Conservation (phyloP, 2,113 vertebrate species). For the Columba livia region DNA sequence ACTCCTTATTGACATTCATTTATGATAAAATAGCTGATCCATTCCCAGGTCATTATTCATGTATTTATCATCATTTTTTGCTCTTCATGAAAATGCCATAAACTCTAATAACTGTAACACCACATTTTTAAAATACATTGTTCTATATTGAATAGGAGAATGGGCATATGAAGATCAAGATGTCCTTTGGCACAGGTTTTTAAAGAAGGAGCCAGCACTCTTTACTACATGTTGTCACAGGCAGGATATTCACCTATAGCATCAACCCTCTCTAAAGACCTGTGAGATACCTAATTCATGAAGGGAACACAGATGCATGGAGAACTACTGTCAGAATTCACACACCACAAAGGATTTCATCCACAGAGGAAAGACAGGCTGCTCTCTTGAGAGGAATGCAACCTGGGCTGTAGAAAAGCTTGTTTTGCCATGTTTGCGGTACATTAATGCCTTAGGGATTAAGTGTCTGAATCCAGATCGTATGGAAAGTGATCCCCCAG, state of each 20-base stretch:
- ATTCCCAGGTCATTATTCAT: constrained; percentile 63
- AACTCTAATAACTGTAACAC: constrained; percentile 13
- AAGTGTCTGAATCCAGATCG: not conserved
- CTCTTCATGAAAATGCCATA: constrained; percentile 1
- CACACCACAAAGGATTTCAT: not conserved
- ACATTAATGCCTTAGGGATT: not conserved
- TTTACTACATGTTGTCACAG: not conserved
- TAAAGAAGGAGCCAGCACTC: not conserved
- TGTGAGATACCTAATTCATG: not conserved
- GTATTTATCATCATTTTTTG: constrained; percentile 49
- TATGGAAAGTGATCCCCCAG: not conserved
- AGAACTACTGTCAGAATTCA: not conserved
- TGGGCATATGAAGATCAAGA: not conserved
- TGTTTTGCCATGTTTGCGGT: not conserved
- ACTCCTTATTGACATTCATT: constrained; percentile 74
- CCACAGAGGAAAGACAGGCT: not conserved
- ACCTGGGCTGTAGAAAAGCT: not conserved
- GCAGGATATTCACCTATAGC: not conserved
- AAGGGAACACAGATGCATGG: not conserved
- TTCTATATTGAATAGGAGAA: not conserved
- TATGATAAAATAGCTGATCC: constrained; percentile 68
- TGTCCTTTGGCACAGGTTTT: not conserved
- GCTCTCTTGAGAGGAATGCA: not conserved
- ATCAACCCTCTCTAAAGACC: not conserved
- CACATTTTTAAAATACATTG: not conserved